Percentiles rank a stretch among this genome's conserved stretches.
Evolutionary conservation across 2,888 invertebrate genomes (phyloP).

Genomic region (Isotomurus palustris): DNA sequence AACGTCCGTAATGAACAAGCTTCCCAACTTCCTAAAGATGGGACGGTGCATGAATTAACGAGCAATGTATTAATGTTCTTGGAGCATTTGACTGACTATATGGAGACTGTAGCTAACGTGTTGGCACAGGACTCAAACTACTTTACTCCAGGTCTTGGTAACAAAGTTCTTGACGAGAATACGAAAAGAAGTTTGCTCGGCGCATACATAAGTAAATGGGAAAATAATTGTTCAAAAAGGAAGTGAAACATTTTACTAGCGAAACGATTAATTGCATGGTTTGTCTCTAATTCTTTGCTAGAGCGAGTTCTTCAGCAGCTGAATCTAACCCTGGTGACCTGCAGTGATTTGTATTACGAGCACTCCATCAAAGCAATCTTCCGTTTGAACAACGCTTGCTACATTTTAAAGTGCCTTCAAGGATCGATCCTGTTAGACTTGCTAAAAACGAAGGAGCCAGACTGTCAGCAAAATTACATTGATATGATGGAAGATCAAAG

Average conservation of each 20-base stretch:
- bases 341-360: constrained; percentile 88
- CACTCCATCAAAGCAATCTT: constrained; percentile 80
- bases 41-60: constrained; percentile 94
- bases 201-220: constrained; percentile 70
- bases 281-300: constrained; percentile 7
- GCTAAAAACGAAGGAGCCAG: constrained; percentile 73
- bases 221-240: neutral
- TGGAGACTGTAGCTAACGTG: constrained; percentile 68
- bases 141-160: constrained; percentile 50
- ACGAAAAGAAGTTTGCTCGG: constrained; percentile 66
- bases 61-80: constrained; percentile 89
- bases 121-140: constrained; percentile 56
- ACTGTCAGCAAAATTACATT: constrained; percentile 78
- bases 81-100: constrained; percentile 75
- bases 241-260: neutral
- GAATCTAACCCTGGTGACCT: constrained; percentile 80
- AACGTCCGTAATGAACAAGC: constrained; percentile 72
- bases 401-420: constrained; percentile 85
- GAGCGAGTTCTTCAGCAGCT: constrained; percentile 82
- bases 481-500: constrained; percentile 82
- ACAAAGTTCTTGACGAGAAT: constrained; percentile 51
- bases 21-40: constrained; percentile 86
- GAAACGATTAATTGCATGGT: neutral
- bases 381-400: constrained; percentile 89
- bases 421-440: constrained; percentile 77